phyloP scores from a whole-genome alignment of 1,140 invertebrate genomes.

The Venustaconcha ellipsiformis region DNA sequence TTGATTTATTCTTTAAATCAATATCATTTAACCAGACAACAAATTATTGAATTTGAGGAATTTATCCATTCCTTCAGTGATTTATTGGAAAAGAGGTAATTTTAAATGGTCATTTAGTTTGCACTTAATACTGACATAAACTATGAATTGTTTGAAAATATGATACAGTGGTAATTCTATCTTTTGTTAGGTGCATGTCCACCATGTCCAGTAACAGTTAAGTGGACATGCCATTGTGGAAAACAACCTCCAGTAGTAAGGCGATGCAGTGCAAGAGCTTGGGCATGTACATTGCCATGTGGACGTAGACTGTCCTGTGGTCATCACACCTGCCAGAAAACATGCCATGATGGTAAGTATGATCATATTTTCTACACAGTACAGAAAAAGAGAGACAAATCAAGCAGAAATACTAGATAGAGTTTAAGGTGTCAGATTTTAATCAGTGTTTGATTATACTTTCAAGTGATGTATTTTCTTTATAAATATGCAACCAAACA shows the following conservation, averaged over 20 bases:
- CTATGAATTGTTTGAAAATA: not conserved
- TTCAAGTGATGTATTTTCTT: no score
- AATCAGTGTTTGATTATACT: no score
- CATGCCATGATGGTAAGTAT: constrained; percentile 62
- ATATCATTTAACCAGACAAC: no score
- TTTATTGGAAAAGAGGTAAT: no score
- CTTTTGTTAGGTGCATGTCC: constrained; percentile 82
- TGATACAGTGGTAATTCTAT: not conserved
- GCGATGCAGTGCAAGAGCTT: constrained; percentile 82
- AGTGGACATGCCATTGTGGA: constrained; percentile 79
- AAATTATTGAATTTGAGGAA: no score
- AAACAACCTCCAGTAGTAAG: constrained; percentile 73
- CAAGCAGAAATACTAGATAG: no score
- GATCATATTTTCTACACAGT: not conserved
- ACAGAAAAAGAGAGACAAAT: no score
- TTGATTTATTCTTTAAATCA: no score
- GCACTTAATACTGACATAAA: not conserved
- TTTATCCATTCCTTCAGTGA: no score
- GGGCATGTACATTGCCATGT: constrained; percentile 83
- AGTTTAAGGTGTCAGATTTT: no score
- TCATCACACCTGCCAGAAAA: constrained; percentile 61
- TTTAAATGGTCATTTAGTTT: not conserved
- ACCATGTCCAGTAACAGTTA: constrained; percentile 85
- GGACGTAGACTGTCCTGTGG: constrained; percentile 55
- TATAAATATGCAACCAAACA: no score